A percentile compares a stretch with the other conserved stretches of the same genome.
phyloP scores from a whole-genome alignment of 2,888 invertebrate species.

The Lasiommata megera region DNA sequence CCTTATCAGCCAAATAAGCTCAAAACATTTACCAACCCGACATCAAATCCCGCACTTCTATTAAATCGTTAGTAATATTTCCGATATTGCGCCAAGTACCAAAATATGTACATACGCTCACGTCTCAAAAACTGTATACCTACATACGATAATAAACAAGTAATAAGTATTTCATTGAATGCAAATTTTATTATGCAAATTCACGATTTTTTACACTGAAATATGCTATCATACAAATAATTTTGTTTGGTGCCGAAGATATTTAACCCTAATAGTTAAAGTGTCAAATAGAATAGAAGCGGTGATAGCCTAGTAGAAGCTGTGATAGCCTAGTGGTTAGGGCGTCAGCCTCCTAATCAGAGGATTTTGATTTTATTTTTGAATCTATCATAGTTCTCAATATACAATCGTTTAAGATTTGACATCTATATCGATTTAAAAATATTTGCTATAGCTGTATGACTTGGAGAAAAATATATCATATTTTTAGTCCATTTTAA shows the following conservation, averaged over 20 bases:
- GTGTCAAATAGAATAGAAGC: not conserved
- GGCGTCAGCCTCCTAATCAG: too few relatives aligned
- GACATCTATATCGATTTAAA: too few relatives aligned
- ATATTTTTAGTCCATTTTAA: too few relatives aligned
- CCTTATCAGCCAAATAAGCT: too few relatives aligned
- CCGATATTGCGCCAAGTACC: not conserved
- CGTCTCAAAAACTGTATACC: not conserved
- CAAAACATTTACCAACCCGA: too few relatives aligned
- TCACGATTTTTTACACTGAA: constrained; percentile 15
- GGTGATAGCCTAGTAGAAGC: not conserved
- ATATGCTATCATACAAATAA: constrained; percentile 14
- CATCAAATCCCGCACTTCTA: not conserved
- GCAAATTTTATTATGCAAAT: constrained; percentile 20
- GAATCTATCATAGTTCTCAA: too few relatives aligned
- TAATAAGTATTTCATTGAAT: constrained; percentile 18
- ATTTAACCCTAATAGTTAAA: not conserved
- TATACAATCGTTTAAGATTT: too few relatives aligned
- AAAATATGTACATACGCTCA: not conserved
- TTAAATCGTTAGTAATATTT: too few relatives aligned
- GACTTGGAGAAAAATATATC: too few relatives aligned
- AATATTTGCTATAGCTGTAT: too few relatives aligned
- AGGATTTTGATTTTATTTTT: too few relatives aligned
- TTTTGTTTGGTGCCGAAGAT: not conserved
- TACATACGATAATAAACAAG: constrained; percentile 1
- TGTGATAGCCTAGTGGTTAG: too few relatives aligned